These are phyloP conservation scores for Australoheros scitulus DNA, from an alignment of 2,113 vertebrate genomes.

Conservation along the genomic window DNA sequence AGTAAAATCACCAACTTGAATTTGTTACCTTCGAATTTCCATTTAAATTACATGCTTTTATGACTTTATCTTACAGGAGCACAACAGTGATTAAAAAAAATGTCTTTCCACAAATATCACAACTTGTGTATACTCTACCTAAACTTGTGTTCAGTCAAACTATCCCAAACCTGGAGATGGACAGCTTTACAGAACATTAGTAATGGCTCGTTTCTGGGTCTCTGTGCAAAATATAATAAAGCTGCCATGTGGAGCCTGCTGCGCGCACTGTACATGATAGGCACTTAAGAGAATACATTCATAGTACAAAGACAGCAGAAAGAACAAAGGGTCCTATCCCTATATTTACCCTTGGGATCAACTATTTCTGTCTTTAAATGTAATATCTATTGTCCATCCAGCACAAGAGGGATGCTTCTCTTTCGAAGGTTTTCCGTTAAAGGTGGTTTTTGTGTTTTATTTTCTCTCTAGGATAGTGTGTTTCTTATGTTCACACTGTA, in stretches of 20 bases:
- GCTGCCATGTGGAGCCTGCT: neutral
- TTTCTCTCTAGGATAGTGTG: neutral
- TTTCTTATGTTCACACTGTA: neutral
- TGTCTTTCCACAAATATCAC: neutral
- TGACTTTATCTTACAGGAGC: neutral
- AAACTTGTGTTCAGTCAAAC: neutral
- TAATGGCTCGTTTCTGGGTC: neutral
- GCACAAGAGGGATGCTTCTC: neutral
- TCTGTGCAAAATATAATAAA: neutral
- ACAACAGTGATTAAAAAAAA: neutral
- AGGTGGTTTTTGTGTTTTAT: neutral
- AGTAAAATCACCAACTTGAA: neutral
- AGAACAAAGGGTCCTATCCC: neutral
- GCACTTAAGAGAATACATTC: neutral
- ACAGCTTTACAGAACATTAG: neutral
- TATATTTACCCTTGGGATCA: neutral
- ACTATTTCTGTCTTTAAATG: neutral
- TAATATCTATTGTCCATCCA: neutral
- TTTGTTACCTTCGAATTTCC: too few species aligned
- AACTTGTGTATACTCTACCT: neutral
- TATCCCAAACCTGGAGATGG: neutral
- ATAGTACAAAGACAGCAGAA: neutral
- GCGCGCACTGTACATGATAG: neutral
- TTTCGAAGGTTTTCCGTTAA: neutral
- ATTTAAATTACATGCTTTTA: neutral